phyloP scores from a whole-genome alignment of 2,888 invertebrate species.

The Cactoblastis cactorum region DNA sequence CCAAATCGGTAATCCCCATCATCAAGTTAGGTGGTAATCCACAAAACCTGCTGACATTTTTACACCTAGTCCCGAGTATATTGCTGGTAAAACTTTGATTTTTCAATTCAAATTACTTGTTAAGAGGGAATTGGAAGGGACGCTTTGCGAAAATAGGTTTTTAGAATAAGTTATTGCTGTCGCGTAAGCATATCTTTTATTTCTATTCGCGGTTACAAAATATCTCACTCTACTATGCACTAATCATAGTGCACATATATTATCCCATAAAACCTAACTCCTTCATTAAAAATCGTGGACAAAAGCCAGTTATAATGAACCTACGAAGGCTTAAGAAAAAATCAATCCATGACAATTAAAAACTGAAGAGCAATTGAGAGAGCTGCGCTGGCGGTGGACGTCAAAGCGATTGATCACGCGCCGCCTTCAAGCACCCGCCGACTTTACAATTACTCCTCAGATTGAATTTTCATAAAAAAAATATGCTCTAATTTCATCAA shows the following conservation, averaged over 20 bases:
- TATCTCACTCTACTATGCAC: too few relatives aligned
- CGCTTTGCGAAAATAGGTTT: too few relatives aligned
- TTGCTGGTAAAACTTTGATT: background rate
- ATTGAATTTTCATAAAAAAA: background rate
- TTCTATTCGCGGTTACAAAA: too few relatives aligned
- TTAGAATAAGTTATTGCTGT: too few relatives aligned
- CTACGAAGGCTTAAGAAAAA: background rate
- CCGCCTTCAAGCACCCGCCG: conserved; percentile 9
- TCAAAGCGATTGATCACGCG: conserved; percentile 26
- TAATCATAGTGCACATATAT: too few relatives aligned
- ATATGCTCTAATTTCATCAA: too few relatives aligned
- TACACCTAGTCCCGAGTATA: background rate
- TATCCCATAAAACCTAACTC: too few relatives aligned
- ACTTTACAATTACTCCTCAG: conserved; percentile 12
- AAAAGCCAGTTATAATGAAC: background rate
- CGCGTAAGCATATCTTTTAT: too few relatives aligned
- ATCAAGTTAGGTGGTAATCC: background rate
- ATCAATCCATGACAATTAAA: conserved; percentile 4
- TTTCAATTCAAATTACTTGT: too few relatives aligned
- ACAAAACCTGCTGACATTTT: conserved; percentile 8
- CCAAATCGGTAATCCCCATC: conserved; percentile 8
- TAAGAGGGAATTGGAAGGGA: too few relatives aligned
- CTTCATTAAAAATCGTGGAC: too few relatives aligned
- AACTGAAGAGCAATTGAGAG: conserved; percentile 12
- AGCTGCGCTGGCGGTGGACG: conserved; percentile 7